A percentile compares a stretch with the other conserved stretches of the same genome.
phyloP scores from a whole-genome alignment of 2,888 invertebrate species.

The Gastrophysa polygoni region DNA sequence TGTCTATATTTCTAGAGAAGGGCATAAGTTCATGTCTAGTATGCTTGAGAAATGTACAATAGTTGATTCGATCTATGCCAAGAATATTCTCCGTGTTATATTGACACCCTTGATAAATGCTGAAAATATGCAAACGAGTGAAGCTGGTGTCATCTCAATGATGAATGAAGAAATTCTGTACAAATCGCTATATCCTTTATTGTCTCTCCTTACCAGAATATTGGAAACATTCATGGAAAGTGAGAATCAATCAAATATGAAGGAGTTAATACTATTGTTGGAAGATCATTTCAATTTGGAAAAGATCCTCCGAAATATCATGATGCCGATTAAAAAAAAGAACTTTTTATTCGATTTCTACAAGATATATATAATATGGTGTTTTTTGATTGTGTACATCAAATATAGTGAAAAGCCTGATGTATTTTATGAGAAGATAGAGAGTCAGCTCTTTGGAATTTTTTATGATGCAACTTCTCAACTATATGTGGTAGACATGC shows the following conservation, averaged over 20 bases:
- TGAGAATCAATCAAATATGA: slow-evolving; percentile 55
- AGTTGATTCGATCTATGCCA: slow-evolving; percentile 61
- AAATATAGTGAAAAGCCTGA: slow-evolving; percentile 11
- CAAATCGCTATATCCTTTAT: slow-evolving; percentile 62
- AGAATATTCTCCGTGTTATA: slow-evolving; percentile 63
- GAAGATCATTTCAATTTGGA: slow-evolving; percentile 55
- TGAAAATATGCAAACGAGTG: slow-evolving; percentile 41
- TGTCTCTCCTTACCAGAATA: slow-evolving; percentile 64
- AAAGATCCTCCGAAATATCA: slow-evolving; percentile 55
- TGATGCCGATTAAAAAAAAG: slow-evolving; percentile 58
- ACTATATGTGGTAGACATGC: slow-evolving; percentile 50
- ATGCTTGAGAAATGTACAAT: slow-evolving; percentile 65
- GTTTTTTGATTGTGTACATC: slow-evolving; percentile 28
- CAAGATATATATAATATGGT: slow-evolving; percentile 53
- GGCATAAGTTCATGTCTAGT: slow-evolving; percentile 67
- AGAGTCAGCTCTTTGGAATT: slow-evolving; percentile 9
- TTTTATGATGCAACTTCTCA: slow-evolving; percentile 17
- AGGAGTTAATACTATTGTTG: slow-evolving; percentile 52
- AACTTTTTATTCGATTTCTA: slow-evolving; percentile 59
- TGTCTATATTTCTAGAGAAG: slow-evolving; percentile 72
- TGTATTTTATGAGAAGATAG: not conserved
- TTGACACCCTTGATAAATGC: slow-evolving; percentile 66
- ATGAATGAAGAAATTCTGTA: slow-evolving; percentile 60
- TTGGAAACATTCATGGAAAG: slow-evolving; percentile 55
- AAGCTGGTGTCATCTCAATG: slow-evolving; percentile 50